Conservation (phyloP, 2,888 invertebrate species). For the Drepanosiphum platanoidis region DNA sequence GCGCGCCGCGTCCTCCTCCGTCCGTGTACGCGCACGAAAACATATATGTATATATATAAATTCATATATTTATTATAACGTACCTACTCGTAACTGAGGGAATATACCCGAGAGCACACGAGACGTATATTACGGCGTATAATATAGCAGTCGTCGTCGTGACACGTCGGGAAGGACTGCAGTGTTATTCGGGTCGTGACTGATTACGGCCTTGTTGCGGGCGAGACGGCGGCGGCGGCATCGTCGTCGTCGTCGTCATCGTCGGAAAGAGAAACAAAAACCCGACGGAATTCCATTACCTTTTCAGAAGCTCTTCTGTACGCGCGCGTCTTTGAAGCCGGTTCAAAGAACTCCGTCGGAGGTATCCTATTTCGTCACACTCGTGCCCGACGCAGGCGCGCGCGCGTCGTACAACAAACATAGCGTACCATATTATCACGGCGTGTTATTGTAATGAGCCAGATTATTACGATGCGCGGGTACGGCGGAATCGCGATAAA, state of each 20-base stretch:
- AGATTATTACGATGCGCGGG: too few species aligned
- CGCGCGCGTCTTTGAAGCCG: constrained; percentile 42
- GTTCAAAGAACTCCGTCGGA: constrained; percentile 55
- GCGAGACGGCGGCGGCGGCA: neutral
- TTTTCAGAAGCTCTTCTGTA: constrained; percentile 51
- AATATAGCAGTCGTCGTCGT: constrained; percentile 16
- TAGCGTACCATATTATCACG: too few species aligned
- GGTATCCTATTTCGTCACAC: constrained; percentile 5
- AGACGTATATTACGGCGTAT: neutral
- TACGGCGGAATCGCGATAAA: too few species aligned
- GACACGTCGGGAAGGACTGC: constrained; percentile 16
- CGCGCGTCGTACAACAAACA: neutral
- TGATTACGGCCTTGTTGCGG: constrained; percentile 50
- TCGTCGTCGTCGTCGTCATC: neutral
- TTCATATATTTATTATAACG: neutral
- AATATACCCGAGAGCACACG: neutral
- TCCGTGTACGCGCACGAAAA: neutral
- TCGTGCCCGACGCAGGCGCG: neutral
- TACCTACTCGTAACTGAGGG: neutral
- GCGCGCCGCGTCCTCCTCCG: neutral
- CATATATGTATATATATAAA: neutral
- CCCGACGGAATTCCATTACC: constrained; percentile 52
- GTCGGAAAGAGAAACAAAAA: constrained; percentile 46
- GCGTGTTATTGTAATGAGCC: too few species aligned
- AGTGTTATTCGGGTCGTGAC: constrained; percentile 49